Base-by-base conservation (phyloP, 2,888 invertebrate species). In the Scaptomyza reducta region DNA sequence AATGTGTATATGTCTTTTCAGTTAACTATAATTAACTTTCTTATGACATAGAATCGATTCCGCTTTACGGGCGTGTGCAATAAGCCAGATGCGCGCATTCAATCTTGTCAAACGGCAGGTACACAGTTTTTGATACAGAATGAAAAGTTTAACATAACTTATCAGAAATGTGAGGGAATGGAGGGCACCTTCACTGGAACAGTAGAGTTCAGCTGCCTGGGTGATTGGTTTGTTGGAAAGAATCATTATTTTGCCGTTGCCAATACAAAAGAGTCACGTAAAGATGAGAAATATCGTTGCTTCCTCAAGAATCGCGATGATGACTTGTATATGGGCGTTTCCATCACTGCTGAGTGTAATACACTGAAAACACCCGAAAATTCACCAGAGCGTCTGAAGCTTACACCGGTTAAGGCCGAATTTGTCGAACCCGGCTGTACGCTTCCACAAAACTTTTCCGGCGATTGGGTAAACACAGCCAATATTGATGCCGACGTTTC, bases 191-290 rank as follows among this genome's bases (percentile, higher is more conserved):
- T 97, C 91, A 96, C 96, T 91, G 97, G 97, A 93, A 96, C 96
- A 67, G 97, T 97, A 7, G 97, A 98, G 91, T 98, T 96, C 91
- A 97, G 96, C 91, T 98, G 98, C 89, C 92, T 98, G 67, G 98
- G 98, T 1, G 97, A 98, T 93, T 98, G 98, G 98, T 97, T 98
- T 92, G 95, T 97, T 27, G 97, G 96, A 13, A 98, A 98, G 90
- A 98, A 99, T 92, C 98, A 98, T 89, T 99, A 96, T 91, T 98
- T 99, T 92, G 99, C 98, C 57, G 97, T 98, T n/a, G 97, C 97
- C 7, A 98, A 99, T 89, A 97, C 98, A 0, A 98, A 98, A 87
- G 98, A 98, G 91, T 98, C 98, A 7, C 94, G 98, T 83, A 96
- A 96, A 91, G 97, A 99, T 91, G 98, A 98, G 90, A 96, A 96